Percentiles rank a stretch among this genome's conserved stretches.
These are phyloP conservation scores for Ramazzottius varieornatus DNA, from an alignment of 2,888 invertebrate species.

Conservation along the genomic window DNA sequence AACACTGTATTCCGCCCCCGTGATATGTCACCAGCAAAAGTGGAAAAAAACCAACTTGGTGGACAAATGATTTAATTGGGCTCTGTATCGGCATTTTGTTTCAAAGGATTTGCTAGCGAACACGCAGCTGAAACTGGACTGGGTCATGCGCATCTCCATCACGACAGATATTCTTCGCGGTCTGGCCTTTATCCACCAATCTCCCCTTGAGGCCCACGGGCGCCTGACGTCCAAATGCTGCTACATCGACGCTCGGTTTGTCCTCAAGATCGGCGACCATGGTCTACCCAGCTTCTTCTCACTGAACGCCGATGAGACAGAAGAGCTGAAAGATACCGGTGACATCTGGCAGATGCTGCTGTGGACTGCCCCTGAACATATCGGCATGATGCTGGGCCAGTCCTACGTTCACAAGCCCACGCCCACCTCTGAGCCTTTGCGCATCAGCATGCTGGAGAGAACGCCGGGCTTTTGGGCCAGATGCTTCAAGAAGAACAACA, in stretches of 20 bases:
- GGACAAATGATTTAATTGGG: no score
- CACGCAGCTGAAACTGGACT: not conserved
- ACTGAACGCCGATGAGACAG: not conserved
- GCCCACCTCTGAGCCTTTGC: not conserved
- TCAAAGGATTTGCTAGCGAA: not conserved
- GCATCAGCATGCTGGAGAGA: not conserved
- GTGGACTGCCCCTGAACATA: conserved; percentile 1
- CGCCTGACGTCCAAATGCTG: not conserved
- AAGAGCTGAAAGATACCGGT: not conserved
- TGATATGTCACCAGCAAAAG: no score
- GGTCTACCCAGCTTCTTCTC: not conserved
- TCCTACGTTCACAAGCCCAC: not conserved
- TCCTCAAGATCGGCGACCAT: conserved; percentile 1
- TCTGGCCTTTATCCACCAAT: not conserved
- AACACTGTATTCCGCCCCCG: no score
- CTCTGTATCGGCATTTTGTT: not conserved
- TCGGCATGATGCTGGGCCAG: not conserved
- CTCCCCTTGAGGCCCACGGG: not conserved
- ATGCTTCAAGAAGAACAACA: not conserved
- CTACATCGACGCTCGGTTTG: not conserved
- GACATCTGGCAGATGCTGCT: not conserved
- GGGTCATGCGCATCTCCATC: not conserved
- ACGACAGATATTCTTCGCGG: not conserved
- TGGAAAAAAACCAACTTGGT: no score
- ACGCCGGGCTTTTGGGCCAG: not conserved